phyloP scores from a whole-genome alignment of 1,140 invertebrate species.

The Drosophila mayri region DNA sequence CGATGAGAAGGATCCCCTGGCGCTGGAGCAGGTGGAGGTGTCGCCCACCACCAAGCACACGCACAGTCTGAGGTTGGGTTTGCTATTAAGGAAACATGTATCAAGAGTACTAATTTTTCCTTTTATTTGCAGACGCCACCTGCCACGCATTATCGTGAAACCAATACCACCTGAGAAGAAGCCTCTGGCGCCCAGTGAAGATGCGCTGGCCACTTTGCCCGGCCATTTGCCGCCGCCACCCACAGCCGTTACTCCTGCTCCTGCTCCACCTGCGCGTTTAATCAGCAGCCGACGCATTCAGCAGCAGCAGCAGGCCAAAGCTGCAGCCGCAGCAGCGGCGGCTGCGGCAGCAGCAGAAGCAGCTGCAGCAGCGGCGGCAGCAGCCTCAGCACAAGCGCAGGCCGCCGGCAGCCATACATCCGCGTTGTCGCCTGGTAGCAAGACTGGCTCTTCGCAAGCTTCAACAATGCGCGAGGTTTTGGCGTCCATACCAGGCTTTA shows the following conservation, averaged over 20 bases:
- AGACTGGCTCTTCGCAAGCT: conserved; percentile 78
- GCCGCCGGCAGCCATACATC: conserved; percentile 34
- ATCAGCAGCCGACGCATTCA: conserved; percentile 80
- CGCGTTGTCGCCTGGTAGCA: conserved; percentile 46
- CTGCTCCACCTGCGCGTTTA: conserved; percentile 53
- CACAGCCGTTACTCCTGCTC: conserved; percentile 32
- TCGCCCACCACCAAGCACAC: conserved; percentile 74
- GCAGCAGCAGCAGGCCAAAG: conserved; percentile 78
- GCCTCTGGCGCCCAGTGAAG: conserved; percentile 58
- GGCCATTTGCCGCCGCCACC: conserved; percentile 22
- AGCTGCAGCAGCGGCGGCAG: conserved; percentile 56
- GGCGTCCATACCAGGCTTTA: conserved; percentile 95
- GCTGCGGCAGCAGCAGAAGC: conserved; percentile 55
- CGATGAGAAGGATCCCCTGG: conserved; percentile 82
- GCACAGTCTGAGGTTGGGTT: conserved; percentile 74
- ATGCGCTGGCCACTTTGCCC: conserved; percentile 27
- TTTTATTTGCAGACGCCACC: conserved; percentile 65
- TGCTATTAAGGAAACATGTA: fast-evolving
- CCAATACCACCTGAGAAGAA: conserved; percentile 83
- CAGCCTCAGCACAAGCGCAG: conserved; percentile 23
- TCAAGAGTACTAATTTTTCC: neutral
- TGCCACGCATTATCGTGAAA: conserved; percentile 84
- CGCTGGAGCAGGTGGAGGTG: conserved; percentile 60
- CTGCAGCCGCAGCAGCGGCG: conserved; percentile 61
- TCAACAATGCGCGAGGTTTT: conserved; percentile 95